These are phyloP conservation scores for Hippolais icterina DNA, from an alignment of 2,113 vertebrate species.

Conservation along the genomic window DNA sequence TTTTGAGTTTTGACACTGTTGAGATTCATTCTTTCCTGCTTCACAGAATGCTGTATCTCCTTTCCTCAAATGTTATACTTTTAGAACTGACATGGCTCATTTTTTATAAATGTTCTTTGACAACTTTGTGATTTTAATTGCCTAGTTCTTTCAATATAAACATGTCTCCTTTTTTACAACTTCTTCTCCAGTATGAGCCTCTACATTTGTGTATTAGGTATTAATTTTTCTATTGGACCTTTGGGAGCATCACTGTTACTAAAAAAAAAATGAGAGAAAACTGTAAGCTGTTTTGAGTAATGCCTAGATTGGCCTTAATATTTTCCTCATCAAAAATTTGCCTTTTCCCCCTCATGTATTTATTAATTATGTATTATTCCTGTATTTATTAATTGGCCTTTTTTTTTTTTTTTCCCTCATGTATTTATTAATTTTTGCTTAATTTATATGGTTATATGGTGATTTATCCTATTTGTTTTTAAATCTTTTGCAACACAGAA, in stretches of 20 bases:
- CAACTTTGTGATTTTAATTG: not conserved
- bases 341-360: rapidly evolving
- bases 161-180: not conserved
- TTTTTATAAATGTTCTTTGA: not conserved
- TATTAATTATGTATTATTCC: rapidly evolving
- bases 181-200: not conserved
- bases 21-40: not conserved
- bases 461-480: not conserved
- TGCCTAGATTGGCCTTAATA: not conserved
- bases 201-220: not conserved
- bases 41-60: not conserved
- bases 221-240: not conserved
- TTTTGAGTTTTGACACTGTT: not conserved
- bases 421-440: not conserved
- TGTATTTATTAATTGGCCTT: not conserved
- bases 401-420: rapidly evolving
- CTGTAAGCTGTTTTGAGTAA: not conserved
- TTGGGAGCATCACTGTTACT: not conserved
- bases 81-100: not conserved
- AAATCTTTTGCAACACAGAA: not conserved
- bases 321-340: not conserved
- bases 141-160: not conserved
- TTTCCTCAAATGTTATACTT: not conserved
- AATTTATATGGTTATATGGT: not conserved
- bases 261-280: not conserved